These are phyloP conservation scores for Watsonalla binaria DNA, from an alignment of 2,888 invertebrate species.

Conservation along the genomic window DNA sequence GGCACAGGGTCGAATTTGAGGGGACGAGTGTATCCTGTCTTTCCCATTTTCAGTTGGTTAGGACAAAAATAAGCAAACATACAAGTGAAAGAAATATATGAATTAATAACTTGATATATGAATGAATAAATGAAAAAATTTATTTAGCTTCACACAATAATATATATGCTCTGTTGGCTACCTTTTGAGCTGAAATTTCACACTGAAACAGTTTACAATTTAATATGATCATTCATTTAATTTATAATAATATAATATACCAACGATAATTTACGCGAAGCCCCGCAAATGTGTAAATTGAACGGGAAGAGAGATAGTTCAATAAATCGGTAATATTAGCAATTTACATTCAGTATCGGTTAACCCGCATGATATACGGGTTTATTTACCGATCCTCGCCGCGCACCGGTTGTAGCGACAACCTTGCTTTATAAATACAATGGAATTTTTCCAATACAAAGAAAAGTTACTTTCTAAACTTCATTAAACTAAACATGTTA, in stretches of 20 bases:
- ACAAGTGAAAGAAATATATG: neutral
- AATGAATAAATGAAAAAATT: no score
- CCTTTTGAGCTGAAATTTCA: neutral
- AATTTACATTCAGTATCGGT: conserved; percentile 22
- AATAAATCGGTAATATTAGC: conserved; percentile 24
- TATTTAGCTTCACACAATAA: no score
- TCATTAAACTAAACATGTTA: no score
- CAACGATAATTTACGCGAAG: neutral
- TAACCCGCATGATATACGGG: conserved; percentile 12
- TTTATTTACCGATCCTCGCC: conserved; percentile 7
- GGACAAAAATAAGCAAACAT: no score
- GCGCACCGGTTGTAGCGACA: neutral
- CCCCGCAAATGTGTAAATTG: conserved; percentile 22
- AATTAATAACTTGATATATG: no score
- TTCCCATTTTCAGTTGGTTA: no score
- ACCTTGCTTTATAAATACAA: neutral
- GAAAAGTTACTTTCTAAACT: neutral
- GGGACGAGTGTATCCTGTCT: no score
- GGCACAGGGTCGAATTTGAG: no score
- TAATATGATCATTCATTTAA: neutral
- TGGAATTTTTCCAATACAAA: neutral
- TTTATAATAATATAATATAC: neutral
- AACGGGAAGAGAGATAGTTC: conserved; percentile 12
- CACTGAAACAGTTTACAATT: neutral
- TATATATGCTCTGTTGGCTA: no score